A percentile compares a stretch with the other conserved stretches of the same genome.
phyloP scores from a whole-genome alignment of 2,113 vertebrate genomes.

The Tragelaphus imberbis region DNA sequence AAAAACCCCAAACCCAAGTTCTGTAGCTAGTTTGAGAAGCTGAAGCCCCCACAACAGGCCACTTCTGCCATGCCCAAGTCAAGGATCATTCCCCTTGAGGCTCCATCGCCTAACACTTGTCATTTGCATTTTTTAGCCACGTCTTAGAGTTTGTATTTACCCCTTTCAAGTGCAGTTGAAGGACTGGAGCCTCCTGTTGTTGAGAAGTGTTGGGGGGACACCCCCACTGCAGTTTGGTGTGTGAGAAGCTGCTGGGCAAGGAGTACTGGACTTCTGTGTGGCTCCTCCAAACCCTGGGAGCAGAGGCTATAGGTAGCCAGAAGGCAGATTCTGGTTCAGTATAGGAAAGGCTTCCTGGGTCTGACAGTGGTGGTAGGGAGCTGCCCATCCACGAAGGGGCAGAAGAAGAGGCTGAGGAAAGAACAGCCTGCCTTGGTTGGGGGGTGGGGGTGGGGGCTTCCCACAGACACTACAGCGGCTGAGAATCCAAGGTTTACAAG shows the following conservation, averaged over 20 bases:
- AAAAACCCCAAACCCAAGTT: neutral
- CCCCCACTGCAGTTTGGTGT: no score
- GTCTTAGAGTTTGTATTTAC: neutral
- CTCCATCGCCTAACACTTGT: neutral
- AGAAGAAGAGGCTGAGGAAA: neutral
- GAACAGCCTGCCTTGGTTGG: no score
- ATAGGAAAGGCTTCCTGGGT: neutral
- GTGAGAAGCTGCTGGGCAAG: neutral
- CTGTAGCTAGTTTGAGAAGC: neutral
- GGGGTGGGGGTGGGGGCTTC: neutral
- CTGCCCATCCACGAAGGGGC: neutral
- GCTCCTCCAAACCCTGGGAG: neutral
- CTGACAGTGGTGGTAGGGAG: neutral
- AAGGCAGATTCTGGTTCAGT: neutral
- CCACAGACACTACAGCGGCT: fast-evolving
- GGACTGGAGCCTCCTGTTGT: no score
- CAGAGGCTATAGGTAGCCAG: neutral
- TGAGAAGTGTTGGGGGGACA: neutral
- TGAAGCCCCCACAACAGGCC: neutral
- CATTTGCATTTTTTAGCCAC: neutral
- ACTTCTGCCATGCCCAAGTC: neutral
- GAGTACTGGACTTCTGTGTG: no score
- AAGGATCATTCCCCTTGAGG: neutral
- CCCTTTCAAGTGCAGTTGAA: neutral
- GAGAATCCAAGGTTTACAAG: neutral